phyloP scores from a whole-genome alignment of 2,888 invertebrate genomes.

The Phengaris alcon region DNA sequence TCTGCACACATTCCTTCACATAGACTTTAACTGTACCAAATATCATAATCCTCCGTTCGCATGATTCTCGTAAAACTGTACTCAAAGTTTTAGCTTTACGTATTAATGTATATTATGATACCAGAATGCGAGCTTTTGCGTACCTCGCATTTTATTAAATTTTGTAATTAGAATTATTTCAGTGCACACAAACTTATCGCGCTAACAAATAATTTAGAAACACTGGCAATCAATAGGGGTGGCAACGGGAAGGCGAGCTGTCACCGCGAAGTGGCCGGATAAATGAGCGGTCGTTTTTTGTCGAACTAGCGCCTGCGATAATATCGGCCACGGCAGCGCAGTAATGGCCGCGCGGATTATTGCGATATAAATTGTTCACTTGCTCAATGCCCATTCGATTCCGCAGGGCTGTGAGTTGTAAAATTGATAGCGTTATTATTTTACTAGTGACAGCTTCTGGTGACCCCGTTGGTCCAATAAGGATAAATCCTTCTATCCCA shows the following conservation, averaged over 20 bases:
- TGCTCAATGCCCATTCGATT: slow-evolving; percentile 64
- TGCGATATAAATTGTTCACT: slow-evolving; percentile 78
- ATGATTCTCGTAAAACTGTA: too few species aligned
- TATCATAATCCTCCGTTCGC: too few species aligned
- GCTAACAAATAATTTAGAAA: not conserved
- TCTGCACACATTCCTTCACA: too few species aligned
- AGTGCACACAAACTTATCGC: not conserved
- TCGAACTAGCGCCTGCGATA: slow-evolving; percentile 74
- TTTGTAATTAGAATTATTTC: not conserved
- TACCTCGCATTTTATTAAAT: too few species aligned
- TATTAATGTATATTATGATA: too few species aligned
- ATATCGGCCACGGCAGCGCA: slow-evolving; percentile 59
- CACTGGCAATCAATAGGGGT: slow-evolving; percentile 34
- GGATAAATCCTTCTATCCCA: too few species aligned
- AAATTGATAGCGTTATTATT: not conserved
- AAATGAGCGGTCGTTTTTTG: slow-evolving; percentile 78
- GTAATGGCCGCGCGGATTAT: slow-evolving; percentile 77
- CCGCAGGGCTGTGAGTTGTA: slow-evolving; percentile 51
- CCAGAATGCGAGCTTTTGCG: too few species aligned
- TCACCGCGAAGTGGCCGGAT: slow-evolving; percentile 68
- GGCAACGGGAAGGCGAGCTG: slow-evolving; percentile 49
- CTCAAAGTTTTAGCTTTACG: too few species aligned
- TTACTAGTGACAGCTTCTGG: not conserved
- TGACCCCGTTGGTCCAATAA: too few species aligned
- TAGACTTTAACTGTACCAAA: too few species aligned